These are phyloP conservation scores for Bombyx mori DNA, from an alignment of 1,140 invertebrate species.

Conservation along the genomic window ASM3026992v2 NC_085120.1:4726001-4726500, in stretches of 20 bases:
- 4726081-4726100: slow-evolving; percentile 61
- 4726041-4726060: slow-evolving; percentile 55
- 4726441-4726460: slow-evolving; percentile 4
- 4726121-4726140: slow-evolving; percentile 16
- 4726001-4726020: no score
- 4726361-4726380: slow-evolving; percentile 22
- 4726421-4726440: slow-evolving; percentile 25
- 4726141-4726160: slow-evolving; percentile 34
- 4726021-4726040: slow-evolving; percentile 12
- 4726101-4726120: slow-evolving; percentile 30
- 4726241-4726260: slow-evolving; percentile 14
- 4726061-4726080: slow-evolving; percentile 50
- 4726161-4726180: slow-evolving; percentile 6
- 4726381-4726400: slow-evolving; percentile 22
- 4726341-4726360: slow-evolving; percentile 39
- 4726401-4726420: slow-evolving; percentile 23
- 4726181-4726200: slow-evolving; percentile 7
- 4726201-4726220: slow-evolving; percentile 12
- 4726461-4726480: no score
- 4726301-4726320: slow-evolving; percentile 31
- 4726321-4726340: slow-evolving; percentile 34
- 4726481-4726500: no score
- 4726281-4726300: neutral
- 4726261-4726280: slow-evolving; percentile 26
- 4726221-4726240: neutral